Percentiles rank a stretch among this genome's conserved stretches.
Evolutionary conservation across 2,888 invertebrate genomes (phyloP).

Genomic region (Lamproptera curius): DNA sequence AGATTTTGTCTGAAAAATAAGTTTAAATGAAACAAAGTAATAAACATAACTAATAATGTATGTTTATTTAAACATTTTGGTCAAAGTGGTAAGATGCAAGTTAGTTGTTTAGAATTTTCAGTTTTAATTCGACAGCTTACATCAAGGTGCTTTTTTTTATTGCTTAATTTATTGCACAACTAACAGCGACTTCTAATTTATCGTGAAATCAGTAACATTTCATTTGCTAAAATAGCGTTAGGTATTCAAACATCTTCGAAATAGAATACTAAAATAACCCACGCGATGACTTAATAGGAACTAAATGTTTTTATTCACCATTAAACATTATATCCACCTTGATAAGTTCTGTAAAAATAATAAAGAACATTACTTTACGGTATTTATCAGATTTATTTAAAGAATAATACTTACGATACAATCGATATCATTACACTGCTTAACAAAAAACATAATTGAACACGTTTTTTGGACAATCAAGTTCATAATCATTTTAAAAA

Average conservation of each 20-base stretch:
- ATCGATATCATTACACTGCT: neutral
- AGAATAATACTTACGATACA: neutral
- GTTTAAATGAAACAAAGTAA: slow-evolving; percentile 1
- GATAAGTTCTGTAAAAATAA: neutral
- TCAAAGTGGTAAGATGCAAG: too few relatives aligned
- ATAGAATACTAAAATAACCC: neutral
- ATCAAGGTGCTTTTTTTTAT: too few relatives aligned
- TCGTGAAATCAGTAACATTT: neutral
- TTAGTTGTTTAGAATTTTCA: too few relatives aligned
- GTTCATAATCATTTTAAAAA: neutral
- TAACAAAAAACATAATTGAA: neutral
- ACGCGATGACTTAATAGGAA: neutral
- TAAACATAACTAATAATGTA: too few relatives aligned
- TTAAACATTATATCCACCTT: neutral
- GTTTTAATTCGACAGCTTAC: too few relatives aligned
- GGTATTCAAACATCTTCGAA: neutral
- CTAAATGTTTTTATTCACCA: neutral
- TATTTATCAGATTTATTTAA: neutral
- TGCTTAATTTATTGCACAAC: too few relatives aligned
- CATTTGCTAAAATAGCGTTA: neutral
- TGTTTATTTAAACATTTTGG: too few relatives aligned
- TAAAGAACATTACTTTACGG: neutral
- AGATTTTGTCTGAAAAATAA: slow-evolving; percentile 87
- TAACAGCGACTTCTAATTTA: too few relatives aligned
- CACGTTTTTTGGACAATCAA: neutral